Base-by-base conservation (phyloP, 2,797 vertebrate genomes). In the Ceryle rudis region DNA sequence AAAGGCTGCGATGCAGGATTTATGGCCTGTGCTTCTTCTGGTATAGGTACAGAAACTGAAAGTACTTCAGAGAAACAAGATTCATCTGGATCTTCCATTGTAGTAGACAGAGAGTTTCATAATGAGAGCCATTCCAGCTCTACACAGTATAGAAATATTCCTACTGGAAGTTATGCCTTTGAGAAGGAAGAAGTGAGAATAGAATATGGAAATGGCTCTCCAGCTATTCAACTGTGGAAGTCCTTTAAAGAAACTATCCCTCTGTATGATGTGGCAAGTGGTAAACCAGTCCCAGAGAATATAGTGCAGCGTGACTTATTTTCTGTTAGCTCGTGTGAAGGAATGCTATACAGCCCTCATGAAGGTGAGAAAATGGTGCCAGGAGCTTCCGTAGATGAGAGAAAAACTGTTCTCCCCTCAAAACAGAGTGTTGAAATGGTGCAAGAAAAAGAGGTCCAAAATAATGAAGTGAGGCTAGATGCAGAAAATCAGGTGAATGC, bases 241-340 rank as follows among this genome's bases (percentile, higher is more conserved):
- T 96, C 98, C 83, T 96, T 97, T 86, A 98, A 98, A 90, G 97
- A 98, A 96, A 97, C 97, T 7, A 96, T 97, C 46, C 96, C 95
- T 6, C 31, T 97, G 57, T 98, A 97, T 39, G 96, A 98, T 28
- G 91, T 97, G 78, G 92, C 95, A 74, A 93, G 89, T 66, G 90
- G 94, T 42, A 97, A 97, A 89, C 51, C 94, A 37, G 90, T 95
- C 66, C 90, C 96, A 80, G 97, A 98, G 33, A 96, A 94, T 4
- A 20, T 96, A 47, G 75, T 97, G 58, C 95, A 95, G 9, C 79
- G 37, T 44, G 77, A 83, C 31, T 74, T 97, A 17, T 96, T 97
- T 96, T 94, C 96, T 93, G 71, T 96, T 81, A 96, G 95, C 64
- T 95, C 97, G 0, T 95, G 92, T 95, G 97, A 97, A 86, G 94